Base-by-base conservation (phyloP, 2,113 vertebrate genomes). In the Corydoras sp. region DNA sequence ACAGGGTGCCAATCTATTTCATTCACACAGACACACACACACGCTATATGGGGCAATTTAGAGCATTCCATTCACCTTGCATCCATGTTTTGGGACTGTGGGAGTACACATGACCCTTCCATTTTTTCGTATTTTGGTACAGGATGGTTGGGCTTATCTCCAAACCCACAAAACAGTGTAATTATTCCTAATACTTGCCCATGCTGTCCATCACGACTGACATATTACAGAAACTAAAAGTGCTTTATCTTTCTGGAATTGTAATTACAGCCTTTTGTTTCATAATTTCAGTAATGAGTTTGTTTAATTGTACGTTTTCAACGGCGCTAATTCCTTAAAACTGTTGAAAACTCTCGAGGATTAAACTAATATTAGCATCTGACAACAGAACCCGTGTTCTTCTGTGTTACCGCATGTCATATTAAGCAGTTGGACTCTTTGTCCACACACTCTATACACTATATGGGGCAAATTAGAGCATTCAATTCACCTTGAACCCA, bases 241-340 rank as follows among this genome's bases (percentile, higher is more conserved):
- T 62, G 65, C 43, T 68, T 11, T 67, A 62, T 72, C 49, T 53
- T 83, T 76, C 83, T 77, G 77, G 79, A 82, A 82, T 65, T 81
- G 75, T 85, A 87, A 88, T 88, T 86, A 86, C 64, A 71, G 49
- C 68, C 75, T 72, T 83, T 86, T 80, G 62, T 66, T 76, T 68
- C 65, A 48, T 65, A 69, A 68, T 79, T 75, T 77, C 3, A 85
- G 76, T 68, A 80, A 74, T 50, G 76, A 81, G 75, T 73, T 76
- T 83, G 81, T 85, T 84, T 84, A 81, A 87, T 85, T 85, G 81
- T 85, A 29, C 29, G 35, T 43, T 43, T 43, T 8, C 4, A 43
- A 24, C 18, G 18, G 18, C 18, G 35, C 35, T 5, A 43, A 43
- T 43, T 43, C 35, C 18, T 24, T 24, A 24, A 24, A 24, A 24